These are phyloP conservation scores for Tipula confusa DNA, from an alignment of 2,888 invertebrate species.

Conservation along the genomic window DNA sequence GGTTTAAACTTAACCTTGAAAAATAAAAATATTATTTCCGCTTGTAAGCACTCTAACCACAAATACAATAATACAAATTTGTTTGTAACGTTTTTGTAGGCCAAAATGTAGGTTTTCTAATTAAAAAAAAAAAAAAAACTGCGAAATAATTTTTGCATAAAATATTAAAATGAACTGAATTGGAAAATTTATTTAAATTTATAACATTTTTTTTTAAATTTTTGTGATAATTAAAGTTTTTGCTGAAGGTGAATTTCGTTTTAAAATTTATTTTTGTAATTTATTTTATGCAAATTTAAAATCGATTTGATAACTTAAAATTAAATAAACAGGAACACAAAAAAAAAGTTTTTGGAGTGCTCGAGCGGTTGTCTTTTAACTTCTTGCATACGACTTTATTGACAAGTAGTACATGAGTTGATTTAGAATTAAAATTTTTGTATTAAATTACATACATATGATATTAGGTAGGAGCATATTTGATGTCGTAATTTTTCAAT, in stretches of 20 bases:
- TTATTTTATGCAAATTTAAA: slow-evolving; percentile 5
- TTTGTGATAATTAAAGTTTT: slow-evolving; percentile 4
- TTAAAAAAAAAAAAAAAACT: background rate
- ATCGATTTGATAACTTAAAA: background rate
- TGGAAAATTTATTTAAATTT: slow-evolving; percentile 25
- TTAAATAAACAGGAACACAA: slow-evolving; percentile 17
- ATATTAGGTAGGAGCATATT: no score
- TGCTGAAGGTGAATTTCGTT: slow-evolving; percentile 7
- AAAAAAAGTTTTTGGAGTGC: background rate
- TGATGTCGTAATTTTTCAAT: no score
- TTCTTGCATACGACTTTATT: background rate
- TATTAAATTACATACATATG: background rate
- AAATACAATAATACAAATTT: background rate
- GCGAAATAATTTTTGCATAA: background rate
- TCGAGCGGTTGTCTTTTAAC: background rate
- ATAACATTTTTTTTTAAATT: background rate
- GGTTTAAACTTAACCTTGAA: background rate
- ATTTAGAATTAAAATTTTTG: background rate
- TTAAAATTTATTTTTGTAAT: background rate
- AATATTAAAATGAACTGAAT: background rate
- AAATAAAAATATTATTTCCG: background rate
- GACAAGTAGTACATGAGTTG: slow-evolving; percentile 7
- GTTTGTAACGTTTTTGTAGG: background rate
- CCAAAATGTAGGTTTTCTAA: slow-evolving; percentile 20
- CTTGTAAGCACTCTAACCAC: background rate